Evolutionary conservation across 2,888 invertebrate genomes (phyloP), one percentile per base, ranked within the genome.

Genomic region (Biston stratarius): DNA sequence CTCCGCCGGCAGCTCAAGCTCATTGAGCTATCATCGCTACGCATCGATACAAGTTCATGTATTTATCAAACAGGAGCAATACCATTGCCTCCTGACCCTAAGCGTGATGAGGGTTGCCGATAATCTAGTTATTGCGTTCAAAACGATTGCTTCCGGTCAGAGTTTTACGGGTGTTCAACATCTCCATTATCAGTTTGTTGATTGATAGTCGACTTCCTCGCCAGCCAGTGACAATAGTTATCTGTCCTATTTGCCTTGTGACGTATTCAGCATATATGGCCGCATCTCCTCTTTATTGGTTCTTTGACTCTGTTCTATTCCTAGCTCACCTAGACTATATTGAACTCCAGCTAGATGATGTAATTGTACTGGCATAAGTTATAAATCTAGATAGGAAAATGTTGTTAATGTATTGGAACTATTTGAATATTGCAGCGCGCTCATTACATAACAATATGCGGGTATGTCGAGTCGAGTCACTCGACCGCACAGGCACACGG

Each of bases 191-290:
- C 86, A 85, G 77, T 73, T 78, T 74, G 83, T 84, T 91, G 91
- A 92, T 92, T 91, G 91, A 92, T 91, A 89, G 87, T 84, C 78
- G 79, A 85, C 90, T 87, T 92, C 91, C 89, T 89, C 80, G 74
- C 77, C 73, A 76, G 74, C 76, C 72, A 76, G 78, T 82, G 80
- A 83, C 84, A 83, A 83, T 83, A 83, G 80, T 81, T 83, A 80
- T 83, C 78, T 83, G 85, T 79, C 82, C 85, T 86, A 83, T 77
- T 85, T 83, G 82, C 79, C 83, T 82, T 83, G 74, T 77, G 69
- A 53, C 56, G 62, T 55, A 56, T 57, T 58, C 59, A 66, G 68
- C 66, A 36, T 61, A 59, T 14, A 49, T 33, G 11, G 12, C 52
- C 33, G 60, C 56, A 58, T 65, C 67, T 67, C 61, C 70, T 66